phyloP scores from a whole-genome alignment of 2,113 vertebrate species.

The Ictalurus furcatus region DNA sequence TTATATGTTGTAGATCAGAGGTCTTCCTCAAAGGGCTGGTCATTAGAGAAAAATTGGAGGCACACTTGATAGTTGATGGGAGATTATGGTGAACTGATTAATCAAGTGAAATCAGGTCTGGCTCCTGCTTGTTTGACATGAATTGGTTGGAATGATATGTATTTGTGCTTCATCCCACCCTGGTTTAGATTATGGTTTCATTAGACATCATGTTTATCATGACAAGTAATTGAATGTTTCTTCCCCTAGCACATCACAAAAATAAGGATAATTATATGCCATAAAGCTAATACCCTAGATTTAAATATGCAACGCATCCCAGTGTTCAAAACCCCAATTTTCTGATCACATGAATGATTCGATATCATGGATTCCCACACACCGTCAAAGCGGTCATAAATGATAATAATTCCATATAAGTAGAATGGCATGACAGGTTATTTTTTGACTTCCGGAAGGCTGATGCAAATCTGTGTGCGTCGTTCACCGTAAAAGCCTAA shows the following conservation, averaged over 20 bases:
- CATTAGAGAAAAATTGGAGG: neutral
- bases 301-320: neutral
- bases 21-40: no score
- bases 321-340: neutral
- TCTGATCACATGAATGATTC: neutral
- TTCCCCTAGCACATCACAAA: neutral
- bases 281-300: neutral
- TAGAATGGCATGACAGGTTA: conserved; percentile 30
- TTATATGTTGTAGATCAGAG: no score
- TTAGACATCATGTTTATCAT: neutral
- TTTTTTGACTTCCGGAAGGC: conserved; percentile 69
- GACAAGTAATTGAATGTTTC: neutral
- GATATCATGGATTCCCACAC: conserved; percentile 8
- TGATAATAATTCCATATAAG: conserved; percentile 45
- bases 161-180: neutral
- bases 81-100: neutral
- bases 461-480: conserved; percentile 49
- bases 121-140: no score
- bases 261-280: neutral
- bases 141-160: neutral
- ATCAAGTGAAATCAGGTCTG: neutral
- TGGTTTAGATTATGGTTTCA: neutral
- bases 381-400: neutral
- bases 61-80: neutral
- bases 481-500: conserved; percentile 52